Evolutionary conservation across 2,113 vertebrate genomes (phyloP), one percentile per base, ranked within the genome.

Genomic region (Bungarus multicinctus): DNA sequence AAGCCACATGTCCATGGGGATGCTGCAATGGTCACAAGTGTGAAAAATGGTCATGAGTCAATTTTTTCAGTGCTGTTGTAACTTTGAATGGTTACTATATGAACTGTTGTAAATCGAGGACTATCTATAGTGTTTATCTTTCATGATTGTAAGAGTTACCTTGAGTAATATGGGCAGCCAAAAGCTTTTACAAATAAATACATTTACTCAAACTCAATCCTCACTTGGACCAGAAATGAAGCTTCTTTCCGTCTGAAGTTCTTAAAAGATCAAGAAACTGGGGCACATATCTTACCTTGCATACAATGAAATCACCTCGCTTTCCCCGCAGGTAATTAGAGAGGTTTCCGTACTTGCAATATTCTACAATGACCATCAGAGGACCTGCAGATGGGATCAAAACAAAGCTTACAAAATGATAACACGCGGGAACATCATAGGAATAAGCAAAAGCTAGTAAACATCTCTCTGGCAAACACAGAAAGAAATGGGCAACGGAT

Each of bases 281-380:
- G 89, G 52, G 88, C 91, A 0, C 12, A 4, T 60, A n/a, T 53
- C 55, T 96, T 97, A 99, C 99, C 98, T 99, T 99, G 96, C 98
- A 98, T 39, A 98, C 98, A 53, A 99, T 96, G 94, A 99, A 99
- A 95, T 99, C 98, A 1, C 98, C 98, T 93, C 99, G 97, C 95
- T 98, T 99, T 85, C 98, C 97, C 93, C 99, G 97, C 53, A 99
- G 95, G 43, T 99, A 99, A 97, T 98, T 99, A 90, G 98, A 99
- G 95, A 99, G 96, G 93, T 99, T 99, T 94, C 99, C 99, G 25
- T 99, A 98, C 95, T 99, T 99, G 98, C 99, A 99, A 60, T 98
- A 99, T 96, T 99, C 99, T 88, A 99, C 99, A 45, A 99, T 99
- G 95, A 99, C 98, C 99, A 99, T 99, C 96, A 99, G 94, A 47